A percentile compares a stretch with the other conserved stretches of the same genome.
phyloP scores from a whole-genome alignment of 1,140 invertebrate species.

The Drosophila mojavensis region DNA sequence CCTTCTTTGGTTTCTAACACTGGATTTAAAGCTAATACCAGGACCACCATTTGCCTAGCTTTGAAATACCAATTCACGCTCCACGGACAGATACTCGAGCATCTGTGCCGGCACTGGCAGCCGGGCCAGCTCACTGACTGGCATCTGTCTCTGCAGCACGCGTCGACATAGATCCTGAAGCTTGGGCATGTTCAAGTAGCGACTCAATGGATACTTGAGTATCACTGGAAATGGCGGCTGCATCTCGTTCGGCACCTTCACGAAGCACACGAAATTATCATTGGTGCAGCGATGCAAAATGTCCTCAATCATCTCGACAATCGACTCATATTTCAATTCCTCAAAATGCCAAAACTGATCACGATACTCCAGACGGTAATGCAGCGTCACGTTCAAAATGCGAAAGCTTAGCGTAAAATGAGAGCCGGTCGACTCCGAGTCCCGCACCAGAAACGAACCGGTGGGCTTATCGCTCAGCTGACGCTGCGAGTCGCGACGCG shows the following conservation, averaged over 20 bases:
- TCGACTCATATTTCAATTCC: conserved; percentile 87
- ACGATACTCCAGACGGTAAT: conserved; percentile 84
- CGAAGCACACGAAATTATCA: conserved; percentile 89
- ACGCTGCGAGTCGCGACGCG: conserved; percentile 84
- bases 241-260: conserved; percentile 87
- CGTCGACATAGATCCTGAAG: conserved; percentile 91
- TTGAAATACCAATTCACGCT: conserved; percentile 85
- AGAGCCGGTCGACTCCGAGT: conserved; percentile 87
- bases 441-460: conserved; percentile 91
- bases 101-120: conserved; percentile 89
- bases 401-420: conserved; percentile 90
- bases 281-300: conserved; percentile 89
- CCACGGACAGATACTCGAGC: conserved; percentile 87
- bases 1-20: conserved; percentile 67
- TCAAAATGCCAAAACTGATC: conserved; percentile 86
- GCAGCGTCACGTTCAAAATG: conserved; percentile 89
- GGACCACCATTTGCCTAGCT: conserved; percentile 46
- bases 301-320: conserved; percentile 89
- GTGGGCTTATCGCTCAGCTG: conserved; percentile 88
- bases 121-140: conserved; percentile 88
- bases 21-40: conserved; percentile 70
- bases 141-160: conserved; percentile 89
- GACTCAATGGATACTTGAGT: conserved; percentile 90
- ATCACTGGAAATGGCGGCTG: conserved; percentile 89
- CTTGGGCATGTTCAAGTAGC: conserved; percentile 90